Base-by-base conservation (phyloP, 2,113 vertebrate species). In the Myrmophylax atrothorax region DNA sequence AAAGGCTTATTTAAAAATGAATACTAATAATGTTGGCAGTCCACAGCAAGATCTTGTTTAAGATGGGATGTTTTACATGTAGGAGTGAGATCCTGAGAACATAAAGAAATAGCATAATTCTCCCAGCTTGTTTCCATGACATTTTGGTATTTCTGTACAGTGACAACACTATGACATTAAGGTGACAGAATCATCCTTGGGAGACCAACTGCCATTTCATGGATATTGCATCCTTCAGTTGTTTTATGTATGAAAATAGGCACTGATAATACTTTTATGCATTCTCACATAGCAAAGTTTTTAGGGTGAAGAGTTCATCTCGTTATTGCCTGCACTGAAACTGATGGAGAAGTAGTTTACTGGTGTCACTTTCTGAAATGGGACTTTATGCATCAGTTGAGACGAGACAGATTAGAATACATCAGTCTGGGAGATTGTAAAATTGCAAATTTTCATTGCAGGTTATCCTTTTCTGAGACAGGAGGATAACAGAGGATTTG, bases 1-100 rank as follows among this genome's bases (percentile, higher is more conserved):
- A 83, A 91, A 96, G 63, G 26, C 35, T 89, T 40, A 24, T 60
- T 87, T 89, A 29, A 93, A 92, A 93, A 78, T 40, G 1, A 49
- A 33, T 82, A 24, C 60, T 60, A 84, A 17, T 53, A 72, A 35
- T 42, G 37, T 77, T 25, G 33, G 10, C 11, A 42, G 31, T 73
- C 26, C 47, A 14, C 35, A 35, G 25, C 42, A 31, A 77, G 80
- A 18, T 73, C 49, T 40, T 56, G 16, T 58, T 66, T 53, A 31
- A 42, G 24, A 22, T 29, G 38, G n/a, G 18, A 9, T 50, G 23
- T 53, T 86, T 80, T 52, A 52, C 31, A 14, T 25, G 8, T 62
- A 85, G 19, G 50, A 82, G 47, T 70, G 42, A 70, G 53, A 73
- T 19, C 22, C 25, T 70, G 26, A 62, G 63, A 74, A 66, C 12